A percentile compares a stretch with the other conserved stretches of the same genome.
Evolutionary conservation across 2,888 invertebrate genomes (phyloP).

Genomic region (Cryptus armator): DNA sequence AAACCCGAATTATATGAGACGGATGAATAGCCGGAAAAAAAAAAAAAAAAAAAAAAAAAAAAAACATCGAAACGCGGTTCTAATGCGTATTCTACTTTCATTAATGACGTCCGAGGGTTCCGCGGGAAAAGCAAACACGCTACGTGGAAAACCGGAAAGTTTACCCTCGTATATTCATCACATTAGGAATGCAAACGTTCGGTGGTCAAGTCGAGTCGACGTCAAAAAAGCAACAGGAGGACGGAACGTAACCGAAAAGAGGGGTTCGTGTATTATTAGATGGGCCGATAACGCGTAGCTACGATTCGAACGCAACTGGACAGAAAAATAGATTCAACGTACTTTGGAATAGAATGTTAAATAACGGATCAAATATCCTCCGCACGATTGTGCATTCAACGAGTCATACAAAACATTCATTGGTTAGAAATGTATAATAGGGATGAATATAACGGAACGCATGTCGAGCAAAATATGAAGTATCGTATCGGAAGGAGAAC

Average conservation of each 20-base stretch:
- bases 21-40: constrained; percentile 18
- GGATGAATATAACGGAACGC: constrained; percentile 3
- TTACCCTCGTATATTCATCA: constrained; percentile 1
- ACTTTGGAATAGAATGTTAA: neutral
- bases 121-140: constrained; percentile 55
- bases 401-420: constrained; percentile 17
- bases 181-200: constrained; percentile 49
- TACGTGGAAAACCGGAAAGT: constrained; percentile 61
- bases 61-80: neutral
- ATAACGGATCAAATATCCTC: constrained; percentile 32
- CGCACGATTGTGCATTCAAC: constrained; percentile 9
- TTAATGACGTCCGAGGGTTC: constrained; percentile 45
- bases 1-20: constrained; percentile 17
- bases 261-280: constrained; percentile 41
- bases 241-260: constrained; percentile 27
- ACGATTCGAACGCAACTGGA: constrained; percentile 4
- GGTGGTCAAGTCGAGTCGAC: constrained; percentile 47
- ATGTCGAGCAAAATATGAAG: constrained; percentile 19
- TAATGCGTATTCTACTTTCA: constrained; percentile 52
- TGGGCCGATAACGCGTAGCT: constrained; percentile 30
- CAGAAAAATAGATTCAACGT: constrained; percentile 9
- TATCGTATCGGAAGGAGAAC: constrained; percentile 23
- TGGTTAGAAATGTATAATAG: constrained; percentile 19
- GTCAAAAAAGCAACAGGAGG: constrained; percentile 7
- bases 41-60: neutral